phyloP scores from a whole-genome alignment of 2,888 invertebrate species.

The Lithosia quadra region DNA sequence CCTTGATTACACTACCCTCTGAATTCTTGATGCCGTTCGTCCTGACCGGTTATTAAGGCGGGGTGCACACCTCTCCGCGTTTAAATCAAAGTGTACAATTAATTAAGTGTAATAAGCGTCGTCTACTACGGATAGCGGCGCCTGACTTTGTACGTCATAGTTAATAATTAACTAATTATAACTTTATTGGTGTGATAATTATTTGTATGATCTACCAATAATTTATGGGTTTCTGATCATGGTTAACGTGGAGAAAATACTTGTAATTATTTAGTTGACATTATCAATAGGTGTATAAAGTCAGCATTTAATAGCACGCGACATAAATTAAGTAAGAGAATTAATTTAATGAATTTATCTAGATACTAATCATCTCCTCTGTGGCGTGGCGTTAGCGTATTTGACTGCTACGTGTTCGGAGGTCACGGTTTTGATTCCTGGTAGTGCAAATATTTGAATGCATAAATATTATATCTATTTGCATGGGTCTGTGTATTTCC shows the following conservation, averaged over 20 bases:
- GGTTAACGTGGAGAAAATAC: background rate
- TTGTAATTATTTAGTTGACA: background rate
- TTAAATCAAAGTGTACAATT: slow-evolving; percentile 44
- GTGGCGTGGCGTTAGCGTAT: no score
- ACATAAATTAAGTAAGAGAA: no score
- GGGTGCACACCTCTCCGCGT: slow-evolving; percentile 28
- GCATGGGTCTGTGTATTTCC: no score
- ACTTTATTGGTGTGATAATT: slow-evolving; percentile 29
- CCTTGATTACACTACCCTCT: slow-evolving; percentile 19
- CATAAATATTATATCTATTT: no score
- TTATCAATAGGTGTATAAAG: background rate
- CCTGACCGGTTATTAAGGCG: slow-evolving; percentile 46
- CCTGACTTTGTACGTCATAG: background rate
- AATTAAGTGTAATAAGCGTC: slow-evolving; percentile 39
- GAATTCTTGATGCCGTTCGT: slow-evolving; percentile 37
- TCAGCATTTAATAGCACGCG: no score
- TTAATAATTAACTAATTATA: slow-evolving; percentile 22
- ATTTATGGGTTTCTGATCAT: background rate
- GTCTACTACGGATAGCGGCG: slow-evolving; percentile 13
- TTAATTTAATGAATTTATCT: no score
- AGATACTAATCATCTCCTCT: no score
- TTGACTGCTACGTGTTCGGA: no score
- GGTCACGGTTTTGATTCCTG: no score
- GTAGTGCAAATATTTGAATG: no score
- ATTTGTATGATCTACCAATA: background rate